These are phyloP conservation scores for Zonotrichia leucophrys DNA, from an alignment of 2,113 vertebrate genomes.

Conservation along the genomic window DNA sequence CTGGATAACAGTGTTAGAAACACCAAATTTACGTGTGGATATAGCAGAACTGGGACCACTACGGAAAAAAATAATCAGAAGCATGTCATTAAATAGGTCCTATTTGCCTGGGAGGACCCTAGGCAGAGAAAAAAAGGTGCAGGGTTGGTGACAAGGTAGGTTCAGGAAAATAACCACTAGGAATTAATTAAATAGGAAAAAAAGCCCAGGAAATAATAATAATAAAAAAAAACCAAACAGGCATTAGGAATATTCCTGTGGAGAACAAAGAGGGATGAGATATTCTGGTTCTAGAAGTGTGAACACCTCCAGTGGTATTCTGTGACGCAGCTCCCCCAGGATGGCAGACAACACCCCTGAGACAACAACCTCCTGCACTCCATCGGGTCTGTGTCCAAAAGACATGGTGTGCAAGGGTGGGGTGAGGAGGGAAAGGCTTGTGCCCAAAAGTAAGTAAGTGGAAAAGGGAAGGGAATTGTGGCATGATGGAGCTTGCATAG, in stretches of 20 bases:
- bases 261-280: not conserved
- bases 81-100: not conserved
- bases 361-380: not conserved
- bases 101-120: not conserved
- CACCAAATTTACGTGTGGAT: not conserved
- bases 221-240: not conserved
- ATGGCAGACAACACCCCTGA: not conserved
- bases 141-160: not conserved
- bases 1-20: not conserved
- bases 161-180: not conserved
- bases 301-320: not conserved
- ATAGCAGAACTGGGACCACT: not conserved
- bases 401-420: not conserved
- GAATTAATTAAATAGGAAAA: not conserved
- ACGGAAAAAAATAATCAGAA: not conserved
- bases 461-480: not conserved
- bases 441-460: not conserved
- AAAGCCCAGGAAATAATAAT: not conserved
- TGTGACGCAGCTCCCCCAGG: not conserved
- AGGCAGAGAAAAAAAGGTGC: not conserved
- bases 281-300: not conserved
- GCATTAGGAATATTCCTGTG: not conserved
- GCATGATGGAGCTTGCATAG: not conserved
- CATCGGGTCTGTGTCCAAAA: not conserved
- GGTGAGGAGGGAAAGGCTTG: not conserved